phyloP scores from a whole-genome alignment of 2,888 invertebrate genomes.

The Portevinia maculata region DNA sequence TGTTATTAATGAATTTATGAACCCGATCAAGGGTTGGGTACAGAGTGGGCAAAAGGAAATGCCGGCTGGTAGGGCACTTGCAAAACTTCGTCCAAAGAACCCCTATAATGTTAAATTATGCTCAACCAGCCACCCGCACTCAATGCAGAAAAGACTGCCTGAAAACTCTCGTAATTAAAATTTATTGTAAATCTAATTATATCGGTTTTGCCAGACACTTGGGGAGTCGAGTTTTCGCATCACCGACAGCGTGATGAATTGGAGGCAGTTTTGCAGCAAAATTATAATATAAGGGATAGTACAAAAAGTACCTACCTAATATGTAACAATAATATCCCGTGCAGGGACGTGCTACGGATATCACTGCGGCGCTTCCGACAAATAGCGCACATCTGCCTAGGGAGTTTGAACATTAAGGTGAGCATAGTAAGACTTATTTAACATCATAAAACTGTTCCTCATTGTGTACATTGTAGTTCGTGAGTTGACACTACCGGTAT shows the following conservation, averaged over 20 bases:
- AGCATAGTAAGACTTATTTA: too few species aligned
- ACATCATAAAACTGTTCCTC: too few species aligned
- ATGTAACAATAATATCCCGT: too few species aligned
- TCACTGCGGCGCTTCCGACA: too few species aligned
- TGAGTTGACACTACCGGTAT: too few species aligned
- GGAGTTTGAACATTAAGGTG: too few species aligned
- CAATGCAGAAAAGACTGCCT: conserved; percentile 15
- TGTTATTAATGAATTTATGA: conserved; percentile 72
- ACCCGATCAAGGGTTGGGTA: conserved; percentile 56
- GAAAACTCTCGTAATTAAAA: conserved; percentile 63
- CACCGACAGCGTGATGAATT: neutral
- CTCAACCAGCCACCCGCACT: conserved; percentile 13
- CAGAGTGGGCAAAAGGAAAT: neutral
- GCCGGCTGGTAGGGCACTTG: conserved; percentile 10
- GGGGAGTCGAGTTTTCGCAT: neutral
- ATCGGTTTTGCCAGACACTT: conserved; percentile 37
- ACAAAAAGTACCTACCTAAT: too few species aligned
- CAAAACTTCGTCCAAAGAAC: conserved; percentile 9
- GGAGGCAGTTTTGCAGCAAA: too few species aligned
- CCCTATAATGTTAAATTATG: conserved; percentile 27
- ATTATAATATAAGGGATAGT: too few species aligned
- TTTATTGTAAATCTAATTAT: conserved; percentile 74
- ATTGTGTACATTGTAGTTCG: too few species aligned
- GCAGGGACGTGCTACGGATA: too few species aligned
- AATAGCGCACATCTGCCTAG: too few species aligned